Evolutionary conservation across 2,888 invertebrate genomes (phyloP), one percentile per base, ranked within the genome.

Genomic region (Melanotus villosus): DNA sequence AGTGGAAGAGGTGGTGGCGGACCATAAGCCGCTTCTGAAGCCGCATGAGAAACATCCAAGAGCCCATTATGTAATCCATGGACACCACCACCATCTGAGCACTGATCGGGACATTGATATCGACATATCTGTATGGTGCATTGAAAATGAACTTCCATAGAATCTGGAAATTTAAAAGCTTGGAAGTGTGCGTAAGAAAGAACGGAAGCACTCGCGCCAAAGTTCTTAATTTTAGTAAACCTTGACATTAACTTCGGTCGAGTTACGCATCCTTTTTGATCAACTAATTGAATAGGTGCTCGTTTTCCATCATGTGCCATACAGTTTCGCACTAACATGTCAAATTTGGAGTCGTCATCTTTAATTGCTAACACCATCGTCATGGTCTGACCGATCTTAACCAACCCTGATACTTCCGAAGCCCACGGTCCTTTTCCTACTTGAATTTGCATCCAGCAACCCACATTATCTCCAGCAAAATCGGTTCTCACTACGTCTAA

Each of bases 371-470:
- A 85, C 1, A 97, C 97, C 96, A 97, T 97, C 10, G 97, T 97
- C 96, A 97, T 96, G 0, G 97, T 97, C 83, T 97, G 97, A 0
- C 97, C 97, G 65, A 97, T 97, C 86, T 97, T 97, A 0, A 97
- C 97, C 54, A 97, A 87, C 0, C 97, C 97, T 0, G 96, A 95
- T 0, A 97, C 97, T 85, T 97, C 97, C 0, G 96, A 95, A 7
- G 97, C 96, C 96, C 97, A 97, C 0, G 97, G 97, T 18, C 96
- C 96, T 82, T 95, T 96, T 38, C 96, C 96, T 2, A 96, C 95
- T 87, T 97, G 97, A 75, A 97, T 97, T 82, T 97, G 96, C 97
- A 97, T 97, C 97, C 97, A 97, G 85, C 97, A 97, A 14, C 96
- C 96, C 1, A 97, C 96, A 80, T 97, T 97, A 79, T 97, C 97